Percentiles rank a stretch among this genome's conserved stretches.
These are phyloP conservation scores for Chirona hameri DNA, from an alignment of 2,888 invertebrate genomes.

Conservation along the genomic window DNA sequence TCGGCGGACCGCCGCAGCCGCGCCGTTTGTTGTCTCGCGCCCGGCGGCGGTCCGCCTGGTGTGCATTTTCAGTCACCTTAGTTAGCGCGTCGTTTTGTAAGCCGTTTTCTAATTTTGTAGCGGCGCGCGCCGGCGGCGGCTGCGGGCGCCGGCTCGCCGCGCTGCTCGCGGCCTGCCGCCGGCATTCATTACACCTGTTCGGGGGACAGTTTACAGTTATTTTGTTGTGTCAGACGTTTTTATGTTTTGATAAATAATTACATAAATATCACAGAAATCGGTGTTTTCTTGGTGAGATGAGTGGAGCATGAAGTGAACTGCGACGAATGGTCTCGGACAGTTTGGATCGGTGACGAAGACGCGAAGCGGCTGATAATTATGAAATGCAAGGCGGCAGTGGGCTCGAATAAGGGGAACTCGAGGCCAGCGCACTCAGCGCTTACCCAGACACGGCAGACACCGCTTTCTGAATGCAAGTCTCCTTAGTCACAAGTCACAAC, in stretches of 20 bases:
- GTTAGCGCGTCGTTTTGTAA: slow-evolving; percentile 25
- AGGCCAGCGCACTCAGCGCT: no score
- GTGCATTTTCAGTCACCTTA: slow-evolving; percentile 13
- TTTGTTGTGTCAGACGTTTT: slow-evolving; percentile 29
- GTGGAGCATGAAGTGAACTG: background rate
- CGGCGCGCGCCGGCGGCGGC: slow-evolving; percentile 13
- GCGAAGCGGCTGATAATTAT: no score
- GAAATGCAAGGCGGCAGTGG: no score
- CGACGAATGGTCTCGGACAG: no score
- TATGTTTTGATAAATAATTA: slow-evolving; percentile 29
- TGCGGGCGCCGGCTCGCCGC: background rate
- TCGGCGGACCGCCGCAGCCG: background rate
- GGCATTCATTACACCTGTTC: slow-evolving; percentile 5
- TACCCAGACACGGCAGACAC: no score
- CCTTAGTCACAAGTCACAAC: no score
- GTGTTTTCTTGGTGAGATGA: slow-evolving; percentile 29
- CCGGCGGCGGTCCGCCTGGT: background rate
- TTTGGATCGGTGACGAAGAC: no score
- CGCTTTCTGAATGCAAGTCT: no score
- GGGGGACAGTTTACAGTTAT: slow-evolving; percentile 26
- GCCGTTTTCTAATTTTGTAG: slow-evolving; percentile 26
- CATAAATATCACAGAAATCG: background rate
- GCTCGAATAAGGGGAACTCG: no score
- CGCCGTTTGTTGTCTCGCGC: background rate
- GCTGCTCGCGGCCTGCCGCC: background rate